phyloP scores from a whole-genome alignment of 2,797 vertebrate genomes.

The Harpagifer antarcticus region DNA sequence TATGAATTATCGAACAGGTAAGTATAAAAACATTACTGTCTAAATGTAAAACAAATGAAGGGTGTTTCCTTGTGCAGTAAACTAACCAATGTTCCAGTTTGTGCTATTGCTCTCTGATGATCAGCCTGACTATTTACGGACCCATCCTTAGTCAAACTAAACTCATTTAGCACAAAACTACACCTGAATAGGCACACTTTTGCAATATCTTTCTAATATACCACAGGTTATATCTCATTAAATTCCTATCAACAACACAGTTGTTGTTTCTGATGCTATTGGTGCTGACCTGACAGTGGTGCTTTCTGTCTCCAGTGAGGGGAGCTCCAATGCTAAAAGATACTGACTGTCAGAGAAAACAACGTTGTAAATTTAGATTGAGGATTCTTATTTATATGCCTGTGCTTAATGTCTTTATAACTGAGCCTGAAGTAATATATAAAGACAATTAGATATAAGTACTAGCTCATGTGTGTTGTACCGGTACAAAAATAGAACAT shows the following conservation, averaged over 20 bases:
- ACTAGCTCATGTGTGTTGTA: not conserved
- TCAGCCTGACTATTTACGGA: too few relatives aligned
- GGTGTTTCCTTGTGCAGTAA: too few relatives aligned
- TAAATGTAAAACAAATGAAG: too few relatives aligned
- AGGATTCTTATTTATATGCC: not conserved
- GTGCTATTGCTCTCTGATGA: too few relatives aligned
- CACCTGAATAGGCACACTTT: too few relatives aligned
- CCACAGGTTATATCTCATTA: not conserved
- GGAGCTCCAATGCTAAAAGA: conserved; percentile 1
- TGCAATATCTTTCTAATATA: not conserved
- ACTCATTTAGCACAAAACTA: too few relatives aligned
- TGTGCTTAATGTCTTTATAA: not conserved
- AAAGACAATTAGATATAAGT: conserved; percentile 3
- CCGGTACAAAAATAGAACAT: conserved; percentile 6
- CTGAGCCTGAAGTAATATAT: not conserved
- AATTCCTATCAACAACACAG: not conserved
- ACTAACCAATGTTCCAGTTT: too few relatives aligned
- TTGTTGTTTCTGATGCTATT: not conserved
- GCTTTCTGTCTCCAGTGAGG: conserved; percentile 4
- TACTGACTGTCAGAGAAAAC: not conserved
- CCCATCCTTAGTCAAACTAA: not conserved
- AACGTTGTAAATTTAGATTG: not conserved
- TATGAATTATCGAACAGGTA: too few relatives aligned
- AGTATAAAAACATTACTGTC: too few relatives aligned
- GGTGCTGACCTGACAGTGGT: conserved; percentile 3